Evolutionary conservation across 2,797 vertebrate genomes (phyloP).

Genomic region (Caiman crocodilus): DNA sequence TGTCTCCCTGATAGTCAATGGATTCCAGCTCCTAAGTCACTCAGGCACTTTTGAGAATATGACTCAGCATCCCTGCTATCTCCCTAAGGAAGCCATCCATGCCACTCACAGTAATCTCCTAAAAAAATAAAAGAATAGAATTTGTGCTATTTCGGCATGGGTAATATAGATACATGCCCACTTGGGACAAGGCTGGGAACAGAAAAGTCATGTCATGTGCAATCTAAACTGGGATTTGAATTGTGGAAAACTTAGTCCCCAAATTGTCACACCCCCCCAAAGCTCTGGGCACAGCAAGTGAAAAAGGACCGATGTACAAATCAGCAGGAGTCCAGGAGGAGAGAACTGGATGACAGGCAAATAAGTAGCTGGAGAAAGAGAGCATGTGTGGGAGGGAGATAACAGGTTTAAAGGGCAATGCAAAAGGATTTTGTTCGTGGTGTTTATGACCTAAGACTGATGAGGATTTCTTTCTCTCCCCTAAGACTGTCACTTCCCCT

Average conservation of each 20-base stretch:
- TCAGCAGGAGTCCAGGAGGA: slow-evolving; percentile 46
- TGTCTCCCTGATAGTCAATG: not conserved
- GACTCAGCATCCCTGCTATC: not conserved
- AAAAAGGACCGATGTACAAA: slow-evolving; percentile 16
- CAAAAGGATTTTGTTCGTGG: not conserved
- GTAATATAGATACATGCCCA: not conserved
- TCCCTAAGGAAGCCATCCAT: not conserved
- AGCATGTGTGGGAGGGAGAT: not conserved
- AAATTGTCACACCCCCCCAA: not conserved
- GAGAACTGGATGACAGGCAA: slow-evolving; percentile 37
- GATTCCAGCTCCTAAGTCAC: not conserved
- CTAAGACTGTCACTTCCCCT: not conserved
- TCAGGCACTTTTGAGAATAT: not conserved
- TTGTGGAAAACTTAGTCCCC: not conserved
- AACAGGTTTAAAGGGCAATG: not conserved
- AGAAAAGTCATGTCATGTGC: slow-evolving; percentile 59
- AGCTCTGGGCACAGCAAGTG: not conserved
- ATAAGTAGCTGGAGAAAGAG: slow-evolving; percentile 54
- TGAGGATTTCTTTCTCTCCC: not conserved
- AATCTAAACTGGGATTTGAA: slow-evolving; percentile 71
- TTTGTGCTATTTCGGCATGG: not conserved
- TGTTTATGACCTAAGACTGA: not conserved
- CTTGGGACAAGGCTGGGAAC: slow-evolving; percentile 8
- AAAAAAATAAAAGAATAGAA: not conserved
- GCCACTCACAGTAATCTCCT: not conserved